Conservation (phyloP, 2,797 vertebrate species). For the Hyperoplus immaculatus region DNA sequence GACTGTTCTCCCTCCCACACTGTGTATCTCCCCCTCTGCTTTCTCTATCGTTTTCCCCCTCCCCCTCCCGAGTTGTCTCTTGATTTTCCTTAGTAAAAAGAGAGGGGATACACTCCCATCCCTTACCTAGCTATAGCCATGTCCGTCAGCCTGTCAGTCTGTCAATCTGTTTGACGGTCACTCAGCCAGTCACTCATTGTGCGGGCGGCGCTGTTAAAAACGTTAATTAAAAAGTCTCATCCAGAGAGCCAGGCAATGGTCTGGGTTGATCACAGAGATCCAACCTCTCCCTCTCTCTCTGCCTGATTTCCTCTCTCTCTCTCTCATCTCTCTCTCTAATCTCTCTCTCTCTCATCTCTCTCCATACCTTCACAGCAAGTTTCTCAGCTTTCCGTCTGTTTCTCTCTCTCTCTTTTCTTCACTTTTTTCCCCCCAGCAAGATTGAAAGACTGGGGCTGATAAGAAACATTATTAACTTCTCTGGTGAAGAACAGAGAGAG, state of each 20-base stretch:
- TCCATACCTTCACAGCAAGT: constrained; percentile 41
- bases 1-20: constrained; percentile 63
- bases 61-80: constrained; percentile 20
- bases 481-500: constrained; percentile 64
- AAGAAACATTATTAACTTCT: constrained; percentile 85
- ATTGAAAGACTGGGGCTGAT: constrained; percentile 75
- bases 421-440: constrained; percentile 42
- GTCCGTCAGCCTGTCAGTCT: constrained; percentile 55
- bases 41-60: constrained; percentile 44
- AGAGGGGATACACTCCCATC: constrained; percentile 41
- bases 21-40: constrained; percentile 43
- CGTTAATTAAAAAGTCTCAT: constrained; percentile 80
- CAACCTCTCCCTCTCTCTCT: constrained; percentile 51
- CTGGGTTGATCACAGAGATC: constrained; percentile 64
- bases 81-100: constrained; percentile 30
- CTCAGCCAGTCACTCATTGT: constrained; percentile 63
- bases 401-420: constrained; percentile 38
- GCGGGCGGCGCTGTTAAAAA: constrained; percentile 69
- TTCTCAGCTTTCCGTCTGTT: constrained; percentile 36
- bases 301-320: constrained; percentile 26
- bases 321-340: constrained; percentile 18
- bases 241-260: constrained; percentile 68
- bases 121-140: constrained; percentile 57
- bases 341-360: constrained; percentile 5
- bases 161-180: constrained; percentile 70